Conservation (phyloP, 2,797 vertebrate species). For the Bryconaethiops microstoma region DNA sequence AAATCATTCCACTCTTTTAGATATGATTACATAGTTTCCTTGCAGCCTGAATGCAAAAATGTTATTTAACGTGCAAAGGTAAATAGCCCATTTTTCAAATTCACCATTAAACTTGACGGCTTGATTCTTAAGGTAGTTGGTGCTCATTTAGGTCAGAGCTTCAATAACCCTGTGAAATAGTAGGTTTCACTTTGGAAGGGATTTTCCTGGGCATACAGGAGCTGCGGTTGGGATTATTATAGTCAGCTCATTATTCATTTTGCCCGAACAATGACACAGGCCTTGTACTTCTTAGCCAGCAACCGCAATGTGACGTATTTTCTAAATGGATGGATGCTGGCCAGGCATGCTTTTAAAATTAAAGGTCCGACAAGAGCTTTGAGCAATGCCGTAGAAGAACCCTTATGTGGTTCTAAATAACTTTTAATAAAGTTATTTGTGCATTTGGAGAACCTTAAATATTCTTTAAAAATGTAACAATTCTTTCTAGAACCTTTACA, state of each 20-base stretch:
- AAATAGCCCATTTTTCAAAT: not conserved
- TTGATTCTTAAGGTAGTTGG: not conserved
- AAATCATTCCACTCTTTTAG: not conserved
- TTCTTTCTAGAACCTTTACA: too few species aligned
- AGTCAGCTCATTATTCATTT: conserved; percentile 9
- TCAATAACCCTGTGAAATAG: conserved; percentile 5
- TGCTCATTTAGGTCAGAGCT: not conserved
- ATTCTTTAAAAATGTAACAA: too few species aligned
- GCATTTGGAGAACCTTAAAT: too few species aligned
- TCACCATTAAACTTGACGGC: not conserved
- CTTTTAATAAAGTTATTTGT: too few species aligned
- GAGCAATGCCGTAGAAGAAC: not conserved
- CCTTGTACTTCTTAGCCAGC: not conserved
- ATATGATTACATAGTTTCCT: not conserved
- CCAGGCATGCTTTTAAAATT: too few species aligned
- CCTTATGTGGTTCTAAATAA: too few species aligned
- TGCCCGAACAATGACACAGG: not conserved
- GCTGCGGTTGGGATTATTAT: not conserved
- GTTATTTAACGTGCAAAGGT: not conserved
- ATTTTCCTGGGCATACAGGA: not conserved
- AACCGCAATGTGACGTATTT: not conserved
- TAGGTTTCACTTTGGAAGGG: not conserved
- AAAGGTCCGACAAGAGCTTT: not conserved
- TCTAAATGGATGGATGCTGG: not conserved
- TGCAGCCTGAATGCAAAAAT: not conserved